Base-by-base conservation (phyloP, 2,888 invertebrate genomes). In the Netelia inedita region DNA sequence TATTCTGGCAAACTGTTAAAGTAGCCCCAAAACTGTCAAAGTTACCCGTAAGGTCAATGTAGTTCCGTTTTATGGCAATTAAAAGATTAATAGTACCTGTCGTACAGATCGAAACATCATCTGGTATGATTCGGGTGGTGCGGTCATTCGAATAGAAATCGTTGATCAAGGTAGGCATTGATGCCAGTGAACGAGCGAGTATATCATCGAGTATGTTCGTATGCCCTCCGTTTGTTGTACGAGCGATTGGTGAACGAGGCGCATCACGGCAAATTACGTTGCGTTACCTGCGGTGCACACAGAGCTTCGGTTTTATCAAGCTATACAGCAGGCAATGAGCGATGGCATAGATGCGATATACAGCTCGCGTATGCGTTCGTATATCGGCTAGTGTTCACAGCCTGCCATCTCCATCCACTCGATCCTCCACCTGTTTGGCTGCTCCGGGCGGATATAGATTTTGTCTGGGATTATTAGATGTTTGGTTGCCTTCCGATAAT, bases 401-500 rank as follows among this genome's bases (percentile, higher is more conserved):
- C 46, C 28, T 61, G n/a, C 21, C 28, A 8, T 41, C 66, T 74
- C 65, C 35, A 66, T 28, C 41, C 74, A 21, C 43, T 55, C 53
- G 59, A 16, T 59, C 50, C 59, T 68, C 63, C 50, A 73, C 80
- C 57, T 53, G 66, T 66, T 1, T 55, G 16, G 5, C 43, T 16
- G 55, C 19, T 41, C 55, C 41, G 68, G 61, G 53, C 80, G 88
- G 86, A 85, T 88, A 87, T 88, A 88, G 87, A 89, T 88, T 88
- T 90, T 88, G 86, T 89, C 87, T 87, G 86, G 87, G 85, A 89
- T 89, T 89, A 90, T 88, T 89, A 90, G 88, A 90, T 89, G 88
- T 90, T 90, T 87, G 87, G 87, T 89, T 89, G 89, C 88, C 88
- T 88, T 87, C 87, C 88, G 85, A 89, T 90, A 90, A 90, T 90